phyloP scores from a whole-genome alignment of 2,888 invertebrate species.

The Tolmerus cingulatus region DNA sequence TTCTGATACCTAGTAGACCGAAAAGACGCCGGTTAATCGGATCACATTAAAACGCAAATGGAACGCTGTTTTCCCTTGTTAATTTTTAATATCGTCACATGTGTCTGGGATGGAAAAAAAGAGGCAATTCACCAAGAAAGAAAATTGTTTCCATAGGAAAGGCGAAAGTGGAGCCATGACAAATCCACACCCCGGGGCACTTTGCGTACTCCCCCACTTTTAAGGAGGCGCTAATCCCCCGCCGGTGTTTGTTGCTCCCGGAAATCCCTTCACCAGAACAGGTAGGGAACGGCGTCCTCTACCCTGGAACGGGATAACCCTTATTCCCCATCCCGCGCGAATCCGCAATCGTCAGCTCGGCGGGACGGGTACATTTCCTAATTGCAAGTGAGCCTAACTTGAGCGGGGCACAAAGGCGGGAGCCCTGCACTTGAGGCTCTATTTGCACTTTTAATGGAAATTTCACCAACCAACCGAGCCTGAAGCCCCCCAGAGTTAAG shows the following conservation, averaged over 20 bases:
- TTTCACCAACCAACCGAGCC: neutral
- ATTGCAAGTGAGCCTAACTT: conserved; percentile 3
- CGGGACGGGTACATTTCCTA: neutral
- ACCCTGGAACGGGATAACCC: neutral
- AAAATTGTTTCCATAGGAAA: neutral
- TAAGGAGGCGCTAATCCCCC: neutral
- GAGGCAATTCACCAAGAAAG: neutral
- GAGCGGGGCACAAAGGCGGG: neutral
- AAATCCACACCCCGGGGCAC: neutral
- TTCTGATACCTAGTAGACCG: neutral
- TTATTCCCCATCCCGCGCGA: neutral
- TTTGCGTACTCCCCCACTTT: neutral
- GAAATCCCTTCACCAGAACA: neutral
- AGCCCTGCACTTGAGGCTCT: neutral
- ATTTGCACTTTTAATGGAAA: conserved; percentile 36
- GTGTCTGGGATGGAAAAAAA: neutral
- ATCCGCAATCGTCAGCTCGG: neutral
- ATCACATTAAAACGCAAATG: conserved; percentile 18
- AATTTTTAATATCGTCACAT: conserved; percentile 29
- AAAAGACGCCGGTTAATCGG: neutral
- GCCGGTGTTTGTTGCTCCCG: neutral
- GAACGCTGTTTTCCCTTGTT: conserved; percentile 4
- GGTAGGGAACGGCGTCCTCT: neutral
- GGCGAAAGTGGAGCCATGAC: neutral
- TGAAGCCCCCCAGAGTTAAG: neutral